These are phyloP conservation scores for Rhynchomys soricoides DNA, from an alignment of 2,113 vertebrate species.

Conservation along the genomic window DNA sequence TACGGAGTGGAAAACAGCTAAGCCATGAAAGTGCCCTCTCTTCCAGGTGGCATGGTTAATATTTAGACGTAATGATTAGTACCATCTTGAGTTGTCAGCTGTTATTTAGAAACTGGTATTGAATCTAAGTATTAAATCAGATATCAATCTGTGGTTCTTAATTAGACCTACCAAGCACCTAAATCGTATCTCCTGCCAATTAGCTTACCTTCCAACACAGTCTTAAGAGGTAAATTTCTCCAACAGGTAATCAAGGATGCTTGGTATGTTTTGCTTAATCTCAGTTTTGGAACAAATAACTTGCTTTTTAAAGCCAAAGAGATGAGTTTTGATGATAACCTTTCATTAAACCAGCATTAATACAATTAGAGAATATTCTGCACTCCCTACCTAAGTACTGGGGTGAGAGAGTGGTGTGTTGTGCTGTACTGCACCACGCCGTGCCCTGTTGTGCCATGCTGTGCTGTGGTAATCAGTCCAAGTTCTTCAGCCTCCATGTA, in stretches of 20 bases:
- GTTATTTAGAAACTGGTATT: neutral
- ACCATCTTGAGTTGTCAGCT: neutral
- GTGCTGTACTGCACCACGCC: fast-evolving
- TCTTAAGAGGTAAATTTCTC: neutral
- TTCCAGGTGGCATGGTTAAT: neutral
- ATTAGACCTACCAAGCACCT: neutral
- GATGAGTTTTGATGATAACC: neutral
- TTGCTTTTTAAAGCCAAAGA: constrained; percentile 49
- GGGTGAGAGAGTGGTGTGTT: no score
- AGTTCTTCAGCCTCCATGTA: neutral
- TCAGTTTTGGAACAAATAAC: constrained; percentile 4
- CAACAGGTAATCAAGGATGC: neutral
- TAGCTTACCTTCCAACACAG: neutral
- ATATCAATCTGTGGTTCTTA: neutral
- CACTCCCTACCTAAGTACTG: neutral
- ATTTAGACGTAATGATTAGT: neutral
- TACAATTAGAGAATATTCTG: neutral
- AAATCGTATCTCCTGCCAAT: neutral
- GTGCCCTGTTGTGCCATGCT: no score
- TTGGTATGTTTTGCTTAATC: neutral
- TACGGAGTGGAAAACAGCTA: neutral
- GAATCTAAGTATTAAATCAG: neutral
- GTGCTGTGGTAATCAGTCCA: neutral
- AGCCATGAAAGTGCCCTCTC: neutral
- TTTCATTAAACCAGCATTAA: neutral